Evolutionary conservation across 2,888 invertebrate species (phyloP).

Genomic region (Mesochorus sp.): DNA sequence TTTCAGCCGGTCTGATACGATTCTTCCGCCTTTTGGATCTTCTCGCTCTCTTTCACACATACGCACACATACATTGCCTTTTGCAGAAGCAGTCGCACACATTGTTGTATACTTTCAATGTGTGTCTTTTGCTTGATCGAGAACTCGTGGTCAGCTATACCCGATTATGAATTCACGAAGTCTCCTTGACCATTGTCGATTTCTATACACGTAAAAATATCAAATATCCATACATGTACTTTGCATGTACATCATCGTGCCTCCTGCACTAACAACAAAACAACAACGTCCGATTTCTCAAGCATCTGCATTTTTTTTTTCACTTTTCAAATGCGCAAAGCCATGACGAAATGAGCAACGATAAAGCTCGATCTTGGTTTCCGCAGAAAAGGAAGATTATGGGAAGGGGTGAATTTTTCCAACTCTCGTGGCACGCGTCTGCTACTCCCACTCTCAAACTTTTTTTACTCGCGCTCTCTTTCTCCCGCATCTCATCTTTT

Average conservation of each 20-base stretch:
- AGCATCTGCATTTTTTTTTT: constrained; percentile 64
- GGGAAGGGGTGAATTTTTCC: constrained; percentile 54
- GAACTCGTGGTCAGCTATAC: constrained; percentile 40
- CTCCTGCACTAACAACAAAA: background rate
- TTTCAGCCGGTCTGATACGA: constrained; percentile 49
- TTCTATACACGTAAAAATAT: background rate
- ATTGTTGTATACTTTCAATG: constrained; percentile 1
- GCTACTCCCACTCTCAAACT: background rate
- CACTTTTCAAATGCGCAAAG: background rate
- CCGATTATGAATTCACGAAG: constrained; percentile 43
- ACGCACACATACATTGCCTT: too few species aligned
- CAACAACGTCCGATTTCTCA: constrained; percentile 40
- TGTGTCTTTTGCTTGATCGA: constrained; percentile 8
- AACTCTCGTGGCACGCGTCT: constrained; percentile 55
- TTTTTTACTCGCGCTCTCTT: background rate
- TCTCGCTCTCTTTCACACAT: constrained; percentile 13
- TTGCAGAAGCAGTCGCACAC: too few species aligned
- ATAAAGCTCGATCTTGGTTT: constrained; percentile 9
- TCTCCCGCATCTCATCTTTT: constrained; percentile 33
- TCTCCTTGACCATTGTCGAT: constrained; percentile 4
- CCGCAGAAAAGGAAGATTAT: background rate
- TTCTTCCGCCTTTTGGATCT: constrained; percentile 35
- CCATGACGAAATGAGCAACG: background rate
- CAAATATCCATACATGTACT: background rate
- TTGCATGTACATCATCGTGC: background rate